A percentile compares a stretch with the other conserved stretches of the same genome.
phyloP scores from a whole-genome alignment of 1,140 invertebrate genomes.

The Meloidogyne exigua region DNA sequence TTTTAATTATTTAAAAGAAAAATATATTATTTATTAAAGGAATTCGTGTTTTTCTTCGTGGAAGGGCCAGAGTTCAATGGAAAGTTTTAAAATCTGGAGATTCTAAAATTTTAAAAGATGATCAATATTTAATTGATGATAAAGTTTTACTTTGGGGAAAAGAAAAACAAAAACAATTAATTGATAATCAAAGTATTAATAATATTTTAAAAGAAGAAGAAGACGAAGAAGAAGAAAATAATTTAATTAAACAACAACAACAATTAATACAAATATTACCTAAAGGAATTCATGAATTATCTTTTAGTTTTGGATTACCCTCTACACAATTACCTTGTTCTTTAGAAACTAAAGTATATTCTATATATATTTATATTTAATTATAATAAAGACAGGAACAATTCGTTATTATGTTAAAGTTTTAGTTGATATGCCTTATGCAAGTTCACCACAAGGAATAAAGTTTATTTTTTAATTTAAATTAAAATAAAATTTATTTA shows the following conservation, averaged over 20 bases:
- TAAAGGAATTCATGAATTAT: conserved; percentile 75
- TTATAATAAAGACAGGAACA: conserved; percentile 68
- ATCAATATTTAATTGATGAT: conserved; percentile 80
- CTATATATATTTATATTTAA: neutral
- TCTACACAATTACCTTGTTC: conserved; percentile 78
- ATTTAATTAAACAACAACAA: conserved; percentile 4
- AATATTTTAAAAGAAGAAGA: conserved; percentile 46
- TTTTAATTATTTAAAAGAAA: neutral
- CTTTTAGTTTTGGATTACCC: conserved; percentile 77
- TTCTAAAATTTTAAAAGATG: conserved; percentile 75
- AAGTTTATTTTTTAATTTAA: too few relatives aligned
- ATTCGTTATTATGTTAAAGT: conserved; percentile 76
- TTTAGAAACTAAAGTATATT: conserved; percentile 71
- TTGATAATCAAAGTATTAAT: neutral
- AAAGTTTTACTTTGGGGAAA: conserved; percentile 77
- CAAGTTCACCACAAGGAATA: conserved; percentile 79
- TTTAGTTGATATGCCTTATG: conserved; percentile 79
- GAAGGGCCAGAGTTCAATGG: conserved; percentile 80
- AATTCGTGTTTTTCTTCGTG: conserved; percentile 74
- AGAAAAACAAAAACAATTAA: conserved; percentile 66
- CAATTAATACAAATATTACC: conserved; percentile 66
- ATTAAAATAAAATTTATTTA: too few relatives aligned
- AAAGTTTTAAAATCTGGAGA: conserved; percentile 78
- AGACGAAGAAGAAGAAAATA: conserved; percentile 35
- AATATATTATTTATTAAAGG: conserved; percentile 67